phyloP scores from a whole-genome alignment of 2,888 invertebrate species.

The Chrysodeixis includens region DNA sequence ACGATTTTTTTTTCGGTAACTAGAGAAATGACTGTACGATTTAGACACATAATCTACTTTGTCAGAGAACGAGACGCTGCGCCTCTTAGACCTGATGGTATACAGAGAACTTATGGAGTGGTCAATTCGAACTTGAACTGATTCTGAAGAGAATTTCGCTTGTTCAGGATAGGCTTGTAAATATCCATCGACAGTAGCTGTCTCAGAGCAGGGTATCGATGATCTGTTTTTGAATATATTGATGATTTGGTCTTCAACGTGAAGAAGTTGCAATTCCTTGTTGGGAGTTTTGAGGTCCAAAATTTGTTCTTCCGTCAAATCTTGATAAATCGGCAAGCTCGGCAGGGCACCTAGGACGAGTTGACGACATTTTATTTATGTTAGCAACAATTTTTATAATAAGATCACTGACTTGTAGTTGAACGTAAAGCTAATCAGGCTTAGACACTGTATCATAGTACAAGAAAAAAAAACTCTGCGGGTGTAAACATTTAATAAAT shows the following conservation, averaged over 20 bases:
- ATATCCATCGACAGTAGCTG: slow-evolving; percentile 48
- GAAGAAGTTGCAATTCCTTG: slow-evolving; percentile 47
- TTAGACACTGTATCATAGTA: slow-evolving; percentile 20
- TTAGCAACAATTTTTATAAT: slow-evolving; percentile 45
- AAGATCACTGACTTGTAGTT: slow-evolving; percentile 9
- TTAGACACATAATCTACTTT: slow-evolving; percentile 56
- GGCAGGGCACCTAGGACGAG: slow-evolving; percentile 80
- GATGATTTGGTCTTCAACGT: slow-evolving; percentile 40
- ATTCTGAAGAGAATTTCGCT: slow-evolving; percentile 38
- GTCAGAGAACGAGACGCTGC: slow-evolving; percentile 64
- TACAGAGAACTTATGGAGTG: slow-evolving; percentile 53
- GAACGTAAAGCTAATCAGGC: neutral
- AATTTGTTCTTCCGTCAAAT: slow-evolving; percentile 69
- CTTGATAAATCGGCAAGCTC: slow-evolving; percentile 74
- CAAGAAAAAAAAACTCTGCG: slow-evolving; percentile 34
- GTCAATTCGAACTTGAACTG: slow-evolving; percentile 34
- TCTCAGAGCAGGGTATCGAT: slow-evolving; percentile 41
- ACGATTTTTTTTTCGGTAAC: slow-evolving; percentile 21
- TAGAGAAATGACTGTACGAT: slow-evolving; percentile 40
- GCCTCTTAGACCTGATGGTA: slow-evolving; percentile 58
- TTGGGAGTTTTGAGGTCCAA: slow-evolving; percentile 51
- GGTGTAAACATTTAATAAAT: slow-evolving; percentile 53
- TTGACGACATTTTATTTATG: slow-evolving; percentile 68
- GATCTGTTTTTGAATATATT: slow-evolving; percentile 39
- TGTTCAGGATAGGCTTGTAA: slow-evolving; percentile 47